Base-by-base conservation (phyloP, 2,888 invertebrate species). In the Allophyes oxyacanthae region DNA sequence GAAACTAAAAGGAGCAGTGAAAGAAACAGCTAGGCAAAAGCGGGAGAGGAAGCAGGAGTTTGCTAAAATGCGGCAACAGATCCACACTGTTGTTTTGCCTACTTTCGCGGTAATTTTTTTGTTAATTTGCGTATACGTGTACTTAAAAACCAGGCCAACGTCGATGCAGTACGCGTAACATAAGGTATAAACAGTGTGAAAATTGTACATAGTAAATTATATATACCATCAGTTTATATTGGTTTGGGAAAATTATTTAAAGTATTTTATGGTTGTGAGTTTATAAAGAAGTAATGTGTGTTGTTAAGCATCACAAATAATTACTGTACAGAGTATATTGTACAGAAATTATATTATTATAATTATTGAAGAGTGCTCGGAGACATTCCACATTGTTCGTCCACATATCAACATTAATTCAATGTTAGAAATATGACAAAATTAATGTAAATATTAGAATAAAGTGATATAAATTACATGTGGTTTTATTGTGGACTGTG, bases 1-100 rank as follows among this genome's bases (percentile, higher is more conserved):
- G 71, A 97, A 97, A 84, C 89, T 97, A 36, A 97, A 97, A 83
- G 97, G 97, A 45, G 96, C 97, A 50, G 95, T 96, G 41, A 98
- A 98, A 90, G 97, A 98, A 91, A 97, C 96, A 0, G 96, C 96
- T 9, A 96, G 96, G 84, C 98, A 98, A 87, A 97, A 97, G 84
- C 96, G 96, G 78, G 97, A 98, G 81, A 95, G 98, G 32, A 97
- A 97, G 90, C 96, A 97, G 88, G 98, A 98, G 71, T 98, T 97
- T 79, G 94, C 96, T 7, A 96, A 96, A 85, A 96, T 96, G 82
- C 96, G 97, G 78, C 96, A 96, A 81, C 96, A 97, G 83, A 95
- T 97, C n/a, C 96, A 96, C 81, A 97, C 97, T 1, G 91, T 97
- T 58, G 98, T 96, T 59, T 86, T 97, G 73, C 98, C 97, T 6